Percentiles rank a stretch among this genome's conserved stretches.
These are phyloP conservation scores for Maniola jurtina DNA, from an alignment of 1,140 invertebrate species.

Conservation along the genomic window DNA sequence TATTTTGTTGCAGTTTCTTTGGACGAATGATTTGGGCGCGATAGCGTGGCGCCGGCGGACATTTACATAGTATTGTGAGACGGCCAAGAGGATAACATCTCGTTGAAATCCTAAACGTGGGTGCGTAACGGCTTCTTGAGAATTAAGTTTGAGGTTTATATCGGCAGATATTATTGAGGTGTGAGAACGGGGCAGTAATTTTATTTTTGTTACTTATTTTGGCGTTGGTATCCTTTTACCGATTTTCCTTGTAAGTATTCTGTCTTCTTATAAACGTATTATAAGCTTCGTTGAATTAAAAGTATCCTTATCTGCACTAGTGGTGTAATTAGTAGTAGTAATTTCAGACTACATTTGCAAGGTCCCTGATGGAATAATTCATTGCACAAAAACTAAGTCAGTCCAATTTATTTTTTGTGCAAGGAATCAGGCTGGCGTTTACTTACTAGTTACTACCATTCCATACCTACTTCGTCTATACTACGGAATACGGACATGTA, in stretches of 20 bases:
- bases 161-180: neutral
- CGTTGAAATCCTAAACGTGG: conserved; percentile 9
- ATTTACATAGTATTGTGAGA: conserved; percentile 32
- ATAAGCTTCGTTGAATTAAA: neutral
- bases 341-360: too few species aligned
- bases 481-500: too few species aligned
- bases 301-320: too few species aligned
- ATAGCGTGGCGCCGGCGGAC: conserved; percentile 43
- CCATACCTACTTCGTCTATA: too few species aligned
- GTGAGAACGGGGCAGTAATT: neutral
- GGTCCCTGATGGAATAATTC: too few species aligned
- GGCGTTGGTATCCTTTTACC: neutral
- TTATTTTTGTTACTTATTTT: neutral
- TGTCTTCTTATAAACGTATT: neutral
- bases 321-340: too few species aligned
- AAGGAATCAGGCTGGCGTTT: too few species aligned
- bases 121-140: conserved; percentile 11
- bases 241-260: neutral
- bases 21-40: conserved; percentile 32
- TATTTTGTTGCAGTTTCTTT: conserved; percentile 13
- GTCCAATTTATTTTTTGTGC: too few species aligned
- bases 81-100: conserved; percentile 8
- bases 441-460: too few species aligned
- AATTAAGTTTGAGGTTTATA: conserved; percentile 9
- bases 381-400: too few species aligned